Evolutionary conservation across 64 coral and sea anemone species (phyloP), one percentile per base, ranked within the genome.

Genomic region (Catalaphyllia jardinei): DNA sequence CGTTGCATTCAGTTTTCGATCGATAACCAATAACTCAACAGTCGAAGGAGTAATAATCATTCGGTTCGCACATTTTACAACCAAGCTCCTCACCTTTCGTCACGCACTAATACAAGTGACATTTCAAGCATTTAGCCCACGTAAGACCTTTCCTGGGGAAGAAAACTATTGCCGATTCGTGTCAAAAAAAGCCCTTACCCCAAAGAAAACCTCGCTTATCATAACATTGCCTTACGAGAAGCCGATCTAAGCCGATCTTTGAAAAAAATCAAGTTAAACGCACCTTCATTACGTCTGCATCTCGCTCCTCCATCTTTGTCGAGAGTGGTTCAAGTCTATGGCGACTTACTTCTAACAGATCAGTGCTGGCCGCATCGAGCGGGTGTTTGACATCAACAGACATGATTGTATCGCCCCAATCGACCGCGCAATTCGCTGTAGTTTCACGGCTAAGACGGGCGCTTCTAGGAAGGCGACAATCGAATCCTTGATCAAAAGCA

Each of bases 321-420:
- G 95, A 91, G 39, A 96, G 76, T 72, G 90, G 90, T 90, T 96
- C 91, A 49, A 96, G 74, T 57, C 95, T 82, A 73, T 96, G 95
- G 73, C 95, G 92, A 80, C 95, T 96, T 42, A 96, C 95, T 81
- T 96, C 95, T 17, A 97, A 59, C 88, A 97, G 81, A 88, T 97
- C 95, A 29, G 91, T 94, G 91, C 90, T 90, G 17, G 95, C 90
- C 73, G 75, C 60, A 90, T 97, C 95, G 50, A 97, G 91, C 83
- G 95, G 95, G 74, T 97, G 95, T 39, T 97, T 97, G 29, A 97
- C 95, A 79, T 92, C 95, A 76, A 97, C 95, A 69, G 95, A 89
- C 95, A 97, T 97, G 73, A 22, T 75, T 94, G 27, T 60, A 72
- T 52, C 75, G 30, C 54, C 75, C 60, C 29, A 71, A 93, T 89